Base-by-base conservation (phyloP, 2,113 vertebrate species). In the Puntigrus tetrazona region DNA sequence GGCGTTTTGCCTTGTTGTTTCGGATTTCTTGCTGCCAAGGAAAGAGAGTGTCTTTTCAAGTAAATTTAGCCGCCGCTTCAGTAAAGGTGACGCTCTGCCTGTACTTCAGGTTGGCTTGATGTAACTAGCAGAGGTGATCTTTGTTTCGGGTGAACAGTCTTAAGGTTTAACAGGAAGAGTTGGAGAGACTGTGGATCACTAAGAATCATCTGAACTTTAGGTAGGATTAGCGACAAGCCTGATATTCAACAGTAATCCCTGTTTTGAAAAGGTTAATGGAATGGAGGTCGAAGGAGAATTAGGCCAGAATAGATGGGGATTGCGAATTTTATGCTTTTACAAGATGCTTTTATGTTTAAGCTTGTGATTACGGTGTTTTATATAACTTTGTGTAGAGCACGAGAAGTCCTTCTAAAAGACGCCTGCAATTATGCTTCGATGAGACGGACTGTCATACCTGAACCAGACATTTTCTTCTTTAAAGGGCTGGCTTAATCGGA, bases 221-320 rank as follows among this genome's bases (percentile, higher is more conserved):
- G n/a, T 86, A 86, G 92, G 94, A 94, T 94, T 93, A 93, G 91
- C 83, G 90, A 92, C 89, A n/a, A 90, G 81, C 89, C 90, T 92
- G 89, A 93, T 92, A 90, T 91, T 93, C 91, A 87, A 87, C 77
- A 38, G 90, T 93, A 94, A 94, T 93, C 93, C 90, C 82, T 34
- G 45, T 61, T 36, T 61, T 59, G 2, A 86, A 84, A 89, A 91
- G 92, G 92, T 92, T 92, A 90, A 91, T 88, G n/a, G 88, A 88
- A 93, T 88, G 83, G 82, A 86, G 90, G 89, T 85, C 88, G 82
- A 78, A n/a, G 38, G 36, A n/a, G 41, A 36, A 67, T 7, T 67
- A 34, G 6, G 7, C 29, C 29, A 87, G 2, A 86, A 52, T 81
- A 57, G 86, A 79, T 85, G 86, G 84, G 50, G 84, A 80, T 85